Evolutionary conservation across 2,797 vertebrate genomes (phyloP), one percentile per base, ranked within the genome.

Genomic region (Centropyge bicolor): DNA sequence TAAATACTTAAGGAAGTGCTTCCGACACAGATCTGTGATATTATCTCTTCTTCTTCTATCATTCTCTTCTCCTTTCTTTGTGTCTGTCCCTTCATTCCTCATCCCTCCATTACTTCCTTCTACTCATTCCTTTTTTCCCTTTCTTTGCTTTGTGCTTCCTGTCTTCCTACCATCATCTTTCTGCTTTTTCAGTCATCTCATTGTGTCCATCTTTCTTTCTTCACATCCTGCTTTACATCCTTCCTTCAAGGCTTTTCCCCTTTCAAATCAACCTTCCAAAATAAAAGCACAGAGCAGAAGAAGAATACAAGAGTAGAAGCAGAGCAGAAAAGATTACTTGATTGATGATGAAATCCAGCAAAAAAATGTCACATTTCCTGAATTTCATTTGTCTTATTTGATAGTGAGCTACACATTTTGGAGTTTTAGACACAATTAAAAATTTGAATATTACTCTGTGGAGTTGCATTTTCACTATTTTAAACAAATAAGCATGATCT

Each of bases 1-100:
- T 49, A 35, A 75, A 66, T 64, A 61, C n/a, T 43, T n/a, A 19
- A 63, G 46, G 20, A 54, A 55, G 66, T 46, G 22, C 11, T 45
- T 3, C 35, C 36, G 10, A 71, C 35, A 61, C 3, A 64, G 4
- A 45, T 76, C 63, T 68, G n/a, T n/a, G n/a, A 70, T 54, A 2
- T 52, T 46, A 66, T 54, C 57, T 36, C 14, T 24, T 49, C 8
- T 49, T 12, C 40, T 71, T 45, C 41, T 57, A 17, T 74, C 41
- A 36, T 35, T 43, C 3, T 67, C 22, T 40, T 12, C 41, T 19
- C 8, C 7, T 6, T 36, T 17, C 36, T 24, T 60, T 70, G 35
- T 35, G 35, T 22, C 17, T 45, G 4, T 64, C 10, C 1, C 12
- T n/a, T 24, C 9, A 54, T 63, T 17, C 35, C 19, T 31, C 27